These are phyloP conservation scores for Ctenomys sociabilis DNA, from an alignment of 2,113 vertebrate genomes.

Conservation along the genomic window DNA sequence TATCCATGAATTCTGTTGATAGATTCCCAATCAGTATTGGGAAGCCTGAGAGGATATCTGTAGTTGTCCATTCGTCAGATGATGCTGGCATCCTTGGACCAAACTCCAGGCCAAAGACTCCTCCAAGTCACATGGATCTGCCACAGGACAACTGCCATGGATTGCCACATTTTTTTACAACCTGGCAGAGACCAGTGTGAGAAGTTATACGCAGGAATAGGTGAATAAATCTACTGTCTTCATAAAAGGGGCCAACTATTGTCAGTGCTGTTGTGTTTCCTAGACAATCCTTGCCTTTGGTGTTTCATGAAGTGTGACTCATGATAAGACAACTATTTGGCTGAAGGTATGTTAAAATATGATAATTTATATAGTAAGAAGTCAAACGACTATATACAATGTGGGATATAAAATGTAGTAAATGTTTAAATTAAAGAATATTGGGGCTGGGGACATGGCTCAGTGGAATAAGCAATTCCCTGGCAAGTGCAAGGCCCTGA, in stretches of 20 bases:
- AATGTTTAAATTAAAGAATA: background rate
- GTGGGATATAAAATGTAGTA: background rate
- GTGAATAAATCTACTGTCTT: background rate
- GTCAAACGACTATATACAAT: background rate
- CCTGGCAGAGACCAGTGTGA: conserved; percentile 3
- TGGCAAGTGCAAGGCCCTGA: no score
- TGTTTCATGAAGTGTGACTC: background rate
- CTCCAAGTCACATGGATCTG: background rate
- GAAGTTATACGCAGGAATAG: conserved; percentile 37
- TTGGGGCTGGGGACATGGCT: no score
- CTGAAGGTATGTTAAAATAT: background rate
- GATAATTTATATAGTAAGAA: conserved; percentile 40
- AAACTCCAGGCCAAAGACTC: conserved; percentile 43
- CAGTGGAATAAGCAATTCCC: no score
- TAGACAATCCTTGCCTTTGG: background rate
- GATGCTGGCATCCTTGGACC: background rate
- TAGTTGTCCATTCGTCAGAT: background rate
- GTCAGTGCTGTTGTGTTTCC: background rate
- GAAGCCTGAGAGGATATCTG: background rate
- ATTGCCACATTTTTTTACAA: conserved; percentile 20
- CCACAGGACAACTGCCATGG: conserved; percentile 39
- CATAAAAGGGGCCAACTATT: background rate
- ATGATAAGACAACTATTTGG: background rate
- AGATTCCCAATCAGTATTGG: background rate
- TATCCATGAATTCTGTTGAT: conserved; percentile 1